Conservation (phyloP, 2,797 vertebrate species). For the Leucoraja ocellata region DNA sequence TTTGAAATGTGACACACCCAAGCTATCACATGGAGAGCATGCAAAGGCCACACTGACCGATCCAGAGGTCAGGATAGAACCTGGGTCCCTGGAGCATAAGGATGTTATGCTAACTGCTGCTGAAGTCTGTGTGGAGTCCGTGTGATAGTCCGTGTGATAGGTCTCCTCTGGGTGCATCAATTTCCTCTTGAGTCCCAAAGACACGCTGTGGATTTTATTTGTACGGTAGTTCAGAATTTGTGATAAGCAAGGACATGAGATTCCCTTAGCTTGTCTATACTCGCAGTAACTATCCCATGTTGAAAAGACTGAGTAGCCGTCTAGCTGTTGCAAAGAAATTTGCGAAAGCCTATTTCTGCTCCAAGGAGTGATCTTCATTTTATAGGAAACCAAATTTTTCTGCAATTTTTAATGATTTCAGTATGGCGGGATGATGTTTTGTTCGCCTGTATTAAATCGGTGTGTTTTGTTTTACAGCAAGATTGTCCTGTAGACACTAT, state of each 20-base stretch:
- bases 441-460: not conserved
- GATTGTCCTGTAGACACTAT: conserved; percentile 87
- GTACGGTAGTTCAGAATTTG: not conserved
- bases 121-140: no score
- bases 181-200: no score
- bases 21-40: no score
- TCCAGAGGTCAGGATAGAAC: no score
- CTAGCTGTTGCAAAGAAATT: not conserved
- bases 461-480: conserved; percentile 63
- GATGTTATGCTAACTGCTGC: no score
- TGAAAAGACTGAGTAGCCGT: not conserved
- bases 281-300: not conserved
- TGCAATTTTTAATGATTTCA: conserved; percentile 42
- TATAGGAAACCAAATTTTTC: not conserved
- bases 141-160: no score
- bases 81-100: no score
- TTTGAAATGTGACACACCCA: no score
- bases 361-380: not conserved
- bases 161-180: no score
- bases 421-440: conserved; percentile 35
- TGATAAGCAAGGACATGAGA: no score
- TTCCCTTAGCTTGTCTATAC: not conserved
- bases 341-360: not conserved
- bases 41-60: no score
- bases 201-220: not conserved